Conservation (phyloP, 2,113 vertebrate species). For the Trogon surrucura region DNA sequence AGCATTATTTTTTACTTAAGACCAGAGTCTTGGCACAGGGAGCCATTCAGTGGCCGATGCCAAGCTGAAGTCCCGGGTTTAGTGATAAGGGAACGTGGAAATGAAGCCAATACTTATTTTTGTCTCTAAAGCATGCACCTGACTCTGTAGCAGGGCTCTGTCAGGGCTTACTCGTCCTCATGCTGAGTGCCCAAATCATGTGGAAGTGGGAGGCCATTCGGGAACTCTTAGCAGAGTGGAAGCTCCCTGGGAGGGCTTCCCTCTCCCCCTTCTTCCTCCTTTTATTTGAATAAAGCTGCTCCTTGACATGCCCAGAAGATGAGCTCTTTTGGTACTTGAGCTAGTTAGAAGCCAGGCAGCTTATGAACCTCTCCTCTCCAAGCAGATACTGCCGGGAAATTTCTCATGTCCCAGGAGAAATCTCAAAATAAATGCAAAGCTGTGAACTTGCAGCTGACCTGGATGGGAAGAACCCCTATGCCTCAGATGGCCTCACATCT, state of each 20-base stretch:
- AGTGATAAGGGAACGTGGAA: background rate
- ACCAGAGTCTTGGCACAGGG: background rate
- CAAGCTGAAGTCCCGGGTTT: background rate
- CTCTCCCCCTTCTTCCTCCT: background rate
- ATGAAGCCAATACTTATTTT: slow-evolving; percentile 44
- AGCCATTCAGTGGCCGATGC: background rate
- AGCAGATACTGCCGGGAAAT: background rate
- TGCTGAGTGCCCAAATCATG: background rate
- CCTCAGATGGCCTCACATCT: background rate
- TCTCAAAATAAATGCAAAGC: background rate
- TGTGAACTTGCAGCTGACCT: background rate
- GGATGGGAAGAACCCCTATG: background rate
- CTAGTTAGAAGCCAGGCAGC: background rate
- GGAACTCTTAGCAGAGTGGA: background rate
- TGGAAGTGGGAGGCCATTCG: background rate
- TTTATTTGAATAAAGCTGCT: slow-evolving; percentile 11
- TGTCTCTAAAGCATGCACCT: background rate
- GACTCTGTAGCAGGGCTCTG: slow-evolving; percentile 5
- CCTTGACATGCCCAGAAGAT: background rate
- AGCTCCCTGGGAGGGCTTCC: background rate
- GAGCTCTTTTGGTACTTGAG: background rate
- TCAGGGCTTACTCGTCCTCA: background rate
- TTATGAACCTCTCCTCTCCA: background rate
- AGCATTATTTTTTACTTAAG: background rate
- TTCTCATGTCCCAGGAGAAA: background rate